These are phyloP conservation scores for Exaiptasia diaphana DNA, from an alignment of 64 coral and sea anemone species.

Conservation along the genomic window DNA sequence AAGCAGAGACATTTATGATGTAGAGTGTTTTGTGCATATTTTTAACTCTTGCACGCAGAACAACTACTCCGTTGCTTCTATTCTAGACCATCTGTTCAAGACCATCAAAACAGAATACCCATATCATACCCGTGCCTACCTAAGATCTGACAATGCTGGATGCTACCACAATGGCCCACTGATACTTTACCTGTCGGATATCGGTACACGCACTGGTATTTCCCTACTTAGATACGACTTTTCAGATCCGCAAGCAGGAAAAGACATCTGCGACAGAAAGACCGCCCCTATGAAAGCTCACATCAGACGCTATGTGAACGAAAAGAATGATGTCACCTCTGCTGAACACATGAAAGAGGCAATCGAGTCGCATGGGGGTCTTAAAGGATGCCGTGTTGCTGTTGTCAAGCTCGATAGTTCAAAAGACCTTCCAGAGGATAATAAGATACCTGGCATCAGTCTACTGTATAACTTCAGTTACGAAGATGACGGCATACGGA, in stretches of 20 bases:
- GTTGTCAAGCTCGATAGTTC: background rate
- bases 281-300: constrained; percentile 2
- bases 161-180: constrained; percentile 51
- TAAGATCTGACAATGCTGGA: constrained; percentile 28
- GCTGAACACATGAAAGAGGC: constrained; percentile 16
- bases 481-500: background rate
- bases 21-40: constrained; percentile 30
- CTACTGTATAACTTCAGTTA: constrained; percentile 12
- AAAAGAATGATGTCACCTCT: constrained; percentile 12
- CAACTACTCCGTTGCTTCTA: constrained; percentile 36
- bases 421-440: background rate
- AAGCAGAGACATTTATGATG: background rate
- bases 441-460: background rate
- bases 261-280: constrained; percentile 40
- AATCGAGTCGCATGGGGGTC: background rate
- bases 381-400: background rate
- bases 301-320: constrained; percentile 18
- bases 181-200: background rate
- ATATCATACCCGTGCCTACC: background rate
- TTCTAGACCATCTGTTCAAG: constrained; percentile 22
- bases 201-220: background rate
- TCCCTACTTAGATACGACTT: background rate
- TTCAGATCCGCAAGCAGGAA: constrained; percentile 22
- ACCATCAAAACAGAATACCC: constrained; percentile 25
- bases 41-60: constrained; percentile 54